Evolutionary conservation across 1,140 invertebrate genomes (phyloP).

Genomic region (Dolichoris vasculosae): DNA sequence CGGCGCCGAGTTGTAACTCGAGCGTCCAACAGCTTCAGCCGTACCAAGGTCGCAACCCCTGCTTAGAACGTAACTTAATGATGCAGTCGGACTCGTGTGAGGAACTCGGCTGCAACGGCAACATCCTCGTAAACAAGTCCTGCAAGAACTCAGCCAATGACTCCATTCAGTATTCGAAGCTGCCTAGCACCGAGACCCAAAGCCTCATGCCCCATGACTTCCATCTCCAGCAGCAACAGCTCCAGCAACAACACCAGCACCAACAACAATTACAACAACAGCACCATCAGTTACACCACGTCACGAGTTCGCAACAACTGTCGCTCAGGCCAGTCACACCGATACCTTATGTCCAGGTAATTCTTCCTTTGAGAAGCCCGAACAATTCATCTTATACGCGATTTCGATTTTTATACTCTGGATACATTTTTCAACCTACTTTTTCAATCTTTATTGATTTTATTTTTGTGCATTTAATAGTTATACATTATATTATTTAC

Average conservation of each 20-base stretch:
- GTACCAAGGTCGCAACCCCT: constrained; percentile 92
- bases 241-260: constrained; percentile 53
- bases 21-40: constrained; percentile 78
- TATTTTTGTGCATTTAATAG: too few species aligned
- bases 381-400: too few species aligned
- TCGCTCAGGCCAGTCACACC: constrained; percentile 75
- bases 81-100: constrained; percentile 77
- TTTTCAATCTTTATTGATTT: background rate
- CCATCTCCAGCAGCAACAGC: constrained; percentile 64
- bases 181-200: constrained; percentile 61
- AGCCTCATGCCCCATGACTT: constrained; percentile 75
- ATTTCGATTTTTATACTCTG: background rate
- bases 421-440: background rate
- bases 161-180: constrained; percentile 54
- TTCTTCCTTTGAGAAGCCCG: background rate
- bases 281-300: constrained; percentile 49
- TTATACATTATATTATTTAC: too few species aligned
- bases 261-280: constrained; percentile 60
- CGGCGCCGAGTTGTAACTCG: constrained; percentile 59
- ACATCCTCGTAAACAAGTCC: constrained; percentile 82
- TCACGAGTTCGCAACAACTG: constrained; percentile 56
- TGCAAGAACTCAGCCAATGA: constrained; percentile 76
- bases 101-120: constrained; percentile 75
- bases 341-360: constrained; percentile 81
- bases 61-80: constrained; percentile 89